A percentile compares a stretch with the other conserved stretches of the same genome.
Evolutionary conservation across 1,140 invertebrate species (phyloP).

Genomic region (Holcopasites calliopsidis): DNA sequence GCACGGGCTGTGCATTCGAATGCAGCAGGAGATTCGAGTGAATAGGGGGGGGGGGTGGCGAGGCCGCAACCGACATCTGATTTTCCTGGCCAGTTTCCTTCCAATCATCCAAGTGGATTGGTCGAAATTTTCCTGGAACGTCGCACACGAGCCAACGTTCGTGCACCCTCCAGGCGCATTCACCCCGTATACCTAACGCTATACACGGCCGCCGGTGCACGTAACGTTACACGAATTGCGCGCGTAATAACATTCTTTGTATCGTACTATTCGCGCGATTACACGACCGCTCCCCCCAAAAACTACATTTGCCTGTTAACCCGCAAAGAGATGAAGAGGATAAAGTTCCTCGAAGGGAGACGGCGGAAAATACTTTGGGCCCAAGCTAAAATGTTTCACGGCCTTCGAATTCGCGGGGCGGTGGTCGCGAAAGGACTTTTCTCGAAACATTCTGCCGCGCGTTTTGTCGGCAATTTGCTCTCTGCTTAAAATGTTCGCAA

Average conservation of each 20-base stretch:
- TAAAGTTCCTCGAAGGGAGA: neutral
- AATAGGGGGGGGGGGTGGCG: conserved; percentile 38
- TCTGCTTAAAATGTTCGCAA: too few species aligned
- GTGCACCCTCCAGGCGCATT: conserved; percentile 22
- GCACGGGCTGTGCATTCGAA: conserved; percentile 34
- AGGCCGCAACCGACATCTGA: conserved; percentile 47
- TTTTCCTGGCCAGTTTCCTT: conserved; percentile 63
- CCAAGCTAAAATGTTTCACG: too few species aligned
- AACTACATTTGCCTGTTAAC: conserved; percentile 31
- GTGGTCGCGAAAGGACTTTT: too few species aligned
- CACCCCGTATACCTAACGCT: neutral
- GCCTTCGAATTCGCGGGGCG: too few species aligned
- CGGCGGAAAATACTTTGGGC: too few species aligned
- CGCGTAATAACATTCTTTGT: conserved; percentile 55
- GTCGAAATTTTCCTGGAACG: conserved; percentile 59
- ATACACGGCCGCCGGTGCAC: neutral
- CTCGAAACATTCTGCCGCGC: too few species aligned
- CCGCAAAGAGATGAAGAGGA: too few species aligned
- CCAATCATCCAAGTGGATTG: conserved; percentile 61
- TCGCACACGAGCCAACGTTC: conserved; percentile 27
- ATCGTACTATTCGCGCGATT: conserved; percentile 1
- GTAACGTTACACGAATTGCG: conserved; percentile 1
- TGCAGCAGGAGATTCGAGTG: conserved; percentile 37
- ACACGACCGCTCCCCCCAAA: neutral
- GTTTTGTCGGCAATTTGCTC: too few species aligned